Percentiles rank a stretch among this genome's conserved stretches.
phyloP scores from a whole-genome alignment of 2,797 vertebrate genomes.

The Eutrigla gurnardus region DNA sequence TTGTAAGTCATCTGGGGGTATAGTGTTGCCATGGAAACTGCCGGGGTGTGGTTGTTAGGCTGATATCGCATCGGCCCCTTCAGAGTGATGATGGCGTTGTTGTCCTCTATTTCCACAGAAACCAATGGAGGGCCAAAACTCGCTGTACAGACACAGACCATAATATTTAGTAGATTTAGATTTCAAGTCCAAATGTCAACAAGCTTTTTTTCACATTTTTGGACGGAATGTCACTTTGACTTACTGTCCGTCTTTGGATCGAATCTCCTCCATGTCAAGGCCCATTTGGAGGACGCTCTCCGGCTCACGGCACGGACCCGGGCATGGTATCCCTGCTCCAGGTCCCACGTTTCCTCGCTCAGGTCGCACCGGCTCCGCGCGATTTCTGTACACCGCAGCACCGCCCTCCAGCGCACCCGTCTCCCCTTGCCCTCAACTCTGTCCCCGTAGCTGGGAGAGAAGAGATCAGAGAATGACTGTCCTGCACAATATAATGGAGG shows the following conservation, averaged over 20 bases:
- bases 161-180: background rate
- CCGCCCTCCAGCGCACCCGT: conserved; percentile 69
- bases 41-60: conserved; percentile 44
- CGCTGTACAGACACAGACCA: conserved; percentile 58
- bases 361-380: conserved; percentile 76
- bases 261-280: conserved; percentile 62
- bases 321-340: conserved; percentile 71
- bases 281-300: conserved; percentile 71
- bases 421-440: conserved; percentile 25
- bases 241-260: conserved; percentile 80
- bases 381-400: conserved; percentile 61
- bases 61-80: conserved; percentile 79
- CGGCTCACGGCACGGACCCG: conserved; percentile 68
- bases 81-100: conserved; percentile 65
- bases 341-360: conserved; percentile 74
- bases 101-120: conserved; percentile 61
- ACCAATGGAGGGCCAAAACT: conserved; percentile 79
- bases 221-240: conserved; percentile 37
- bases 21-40: conserved; percentile 64
- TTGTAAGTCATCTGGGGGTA: conserved; percentile 77
- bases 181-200: background rate
- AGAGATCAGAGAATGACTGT: conserved; percentile 22
- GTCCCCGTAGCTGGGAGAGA: conserved; percentile 79
- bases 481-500: background rate
- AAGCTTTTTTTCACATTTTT: background rate